Percentiles rank a stretch among this genome's conserved stretches.
Conservation (phyloP, 92 coral and sea anemone genomes). For the Palythoa grandiflora region DNA sequence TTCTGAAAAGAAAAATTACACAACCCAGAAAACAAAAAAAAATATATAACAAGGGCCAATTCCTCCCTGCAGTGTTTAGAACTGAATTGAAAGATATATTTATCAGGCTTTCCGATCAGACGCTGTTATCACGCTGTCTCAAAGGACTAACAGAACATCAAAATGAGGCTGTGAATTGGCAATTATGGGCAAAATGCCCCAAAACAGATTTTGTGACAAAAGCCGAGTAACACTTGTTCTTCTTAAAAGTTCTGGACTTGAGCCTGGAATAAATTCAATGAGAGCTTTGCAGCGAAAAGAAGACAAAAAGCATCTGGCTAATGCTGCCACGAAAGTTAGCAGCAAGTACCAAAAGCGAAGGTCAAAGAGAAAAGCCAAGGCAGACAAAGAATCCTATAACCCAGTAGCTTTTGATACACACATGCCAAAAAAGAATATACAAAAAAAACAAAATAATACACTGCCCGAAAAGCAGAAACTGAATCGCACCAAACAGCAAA, state of each 20-base stretch:
- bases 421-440: not conserved
- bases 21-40: slow-evolving; percentile 10
- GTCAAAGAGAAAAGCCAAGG: slow-evolving; percentile 40
- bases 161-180: slow-evolving; percentile 72
- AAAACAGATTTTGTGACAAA: slow-evolving; percentile 66
- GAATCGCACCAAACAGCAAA: not conserved
- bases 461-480: slow-evolving; percentile 3
- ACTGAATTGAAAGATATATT: slow-evolving; percentile 48
- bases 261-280: slow-evolving; percentile 37
- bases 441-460: too few species aligned
- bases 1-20: slow-evolving; percentile 57
- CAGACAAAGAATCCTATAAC: slow-evolving; percentile 50
- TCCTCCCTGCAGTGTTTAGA: slow-evolving; percentile 47
- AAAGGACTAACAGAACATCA: slow-evolving; percentile 71
- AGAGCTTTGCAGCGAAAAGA: slow-evolving; percentile 58
- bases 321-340: slow-evolving; percentile 64
- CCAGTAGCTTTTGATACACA: slow-evolving; percentile 57
- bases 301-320: slow-evolving; percentile 33
- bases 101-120: slow-evolving; percentile 46
- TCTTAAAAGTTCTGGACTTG: slow-evolving; percentile 57
- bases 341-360: slow-evolving; percentile 53
- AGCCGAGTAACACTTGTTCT: slow-evolving; percentile 43
- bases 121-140: slow-evolving; percentile 50
- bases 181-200: slow-evolving; percentile 66
- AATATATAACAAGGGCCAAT: slow-evolving; percentile 33